Evolutionary conservation across 2,113 vertebrate genomes (phyloP).

Genomic region (Phoxinus phoxinus): DNA sequence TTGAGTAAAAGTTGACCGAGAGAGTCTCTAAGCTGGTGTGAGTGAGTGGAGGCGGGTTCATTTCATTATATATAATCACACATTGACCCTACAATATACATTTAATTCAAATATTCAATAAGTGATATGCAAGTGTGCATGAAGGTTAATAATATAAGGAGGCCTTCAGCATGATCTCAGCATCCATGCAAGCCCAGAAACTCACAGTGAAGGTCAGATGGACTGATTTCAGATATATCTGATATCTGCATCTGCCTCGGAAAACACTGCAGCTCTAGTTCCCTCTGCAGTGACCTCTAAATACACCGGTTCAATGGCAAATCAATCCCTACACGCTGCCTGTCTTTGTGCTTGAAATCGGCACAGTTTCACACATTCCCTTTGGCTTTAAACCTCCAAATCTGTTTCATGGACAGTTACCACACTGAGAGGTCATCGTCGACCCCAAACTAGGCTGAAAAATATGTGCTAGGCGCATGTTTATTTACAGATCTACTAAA

Average conservation of each 20-base stretch:
- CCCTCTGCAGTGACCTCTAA: slow-evolving; percentile 22
- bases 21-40: too few species aligned
- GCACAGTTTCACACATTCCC: neutral
- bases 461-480: slow-evolving; percentile 6
- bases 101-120: neutral
- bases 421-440: slow-evolving; percentile 13
- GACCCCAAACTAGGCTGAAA: slow-evolving; percentile 17
- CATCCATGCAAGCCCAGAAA: neutral
- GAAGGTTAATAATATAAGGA: neutral
- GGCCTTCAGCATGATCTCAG: neutral
- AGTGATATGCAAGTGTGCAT: neutral
- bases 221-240: slow-evolving; percentile 11
- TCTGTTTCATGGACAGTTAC: neutral
- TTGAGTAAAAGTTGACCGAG: too few species aligned
- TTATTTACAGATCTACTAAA: slow-evolving; percentile 46
- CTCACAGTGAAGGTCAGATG: neutral
- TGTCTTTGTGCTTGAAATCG: neutral
- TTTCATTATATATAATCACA: too few species aligned
- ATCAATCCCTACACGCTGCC: slow-evolving; percentile 10
- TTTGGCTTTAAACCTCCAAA: neutral
- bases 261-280: neutral
- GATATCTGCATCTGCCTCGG: neutral
- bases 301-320: neutral
- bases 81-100: too few species aligned
- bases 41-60: too few species aligned